Percentiles rank a stretch among this genome's conserved stretches.
Conservation (phyloP, 2,888 invertebrate species). For the Pseudococcus viburni region DNA sequence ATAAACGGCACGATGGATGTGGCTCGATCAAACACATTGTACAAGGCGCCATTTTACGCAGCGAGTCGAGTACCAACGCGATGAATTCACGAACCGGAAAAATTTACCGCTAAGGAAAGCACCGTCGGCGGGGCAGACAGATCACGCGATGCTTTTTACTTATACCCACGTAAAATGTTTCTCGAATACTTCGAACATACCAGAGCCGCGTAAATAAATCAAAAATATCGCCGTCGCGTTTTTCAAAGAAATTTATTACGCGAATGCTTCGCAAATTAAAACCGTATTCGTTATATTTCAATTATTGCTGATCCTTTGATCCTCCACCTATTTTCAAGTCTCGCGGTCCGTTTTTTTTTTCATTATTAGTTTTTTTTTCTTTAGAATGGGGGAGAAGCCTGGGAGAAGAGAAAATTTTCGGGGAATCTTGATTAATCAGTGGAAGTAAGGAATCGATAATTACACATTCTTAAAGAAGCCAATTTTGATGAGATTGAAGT, state of each 20-base stretch:
- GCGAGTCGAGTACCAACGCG: not conserved
- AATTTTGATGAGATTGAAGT: too few relatives aligned
- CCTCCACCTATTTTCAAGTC: not conserved
- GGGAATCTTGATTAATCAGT: too few relatives aligned
- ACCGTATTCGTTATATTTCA: slow-evolving; percentile 32
- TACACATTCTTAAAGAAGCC: too few relatives aligned
- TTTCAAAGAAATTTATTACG: not conserved
- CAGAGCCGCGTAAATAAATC: not conserved
- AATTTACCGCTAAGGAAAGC: slow-evolving; percentile 8
- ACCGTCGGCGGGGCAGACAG: not conserved
- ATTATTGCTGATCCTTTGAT: slow-evolving; percentile 8
- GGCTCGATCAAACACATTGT: slow-evolving; percentile 26
- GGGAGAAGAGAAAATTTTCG: too few relatives aligned
- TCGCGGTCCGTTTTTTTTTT: not conserved
- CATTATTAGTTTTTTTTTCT: not conserved
- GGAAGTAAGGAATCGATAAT: too few relatives aligned
- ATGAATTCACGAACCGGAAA: not conserved
- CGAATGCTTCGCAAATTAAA: not conserved
- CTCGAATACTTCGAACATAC: not conserved
- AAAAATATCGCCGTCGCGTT: not conserved
- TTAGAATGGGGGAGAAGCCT: too few relatives aligned
- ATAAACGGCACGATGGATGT: not conserved
- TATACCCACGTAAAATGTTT: not conserved
- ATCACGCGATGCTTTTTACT: slow-evolving; percentile 26
- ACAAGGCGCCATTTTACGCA: slow-evolving; percentile 19